Evolutionary conservation across 2,888 invertebrate species (phyloP).

Genomic region (Drosophila nigricruria): DNA sequence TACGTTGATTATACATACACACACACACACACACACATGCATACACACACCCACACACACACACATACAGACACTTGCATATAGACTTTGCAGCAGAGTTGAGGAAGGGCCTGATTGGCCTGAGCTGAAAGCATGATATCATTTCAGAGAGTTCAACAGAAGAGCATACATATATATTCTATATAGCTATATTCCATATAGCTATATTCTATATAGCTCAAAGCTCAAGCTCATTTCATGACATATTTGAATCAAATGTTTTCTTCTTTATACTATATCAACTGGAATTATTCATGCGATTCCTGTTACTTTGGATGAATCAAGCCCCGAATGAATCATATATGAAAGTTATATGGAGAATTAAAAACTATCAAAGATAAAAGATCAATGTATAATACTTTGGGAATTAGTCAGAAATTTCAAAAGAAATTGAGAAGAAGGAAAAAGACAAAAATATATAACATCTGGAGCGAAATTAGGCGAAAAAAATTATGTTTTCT

Average conservation of each 20-base stretch:
- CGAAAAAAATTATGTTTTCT: background rate
- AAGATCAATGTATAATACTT: background rate
- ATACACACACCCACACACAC: background rate
- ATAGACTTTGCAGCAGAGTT: background rate
- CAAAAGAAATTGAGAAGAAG: background rate
- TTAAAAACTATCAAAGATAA: background rate
- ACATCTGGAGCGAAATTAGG: background rate
- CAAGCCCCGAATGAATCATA: background rate
- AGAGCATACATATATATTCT: background rate
- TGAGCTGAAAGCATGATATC: constrained; percentile 20
- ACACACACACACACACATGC: background rate
- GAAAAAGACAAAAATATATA: background rate
- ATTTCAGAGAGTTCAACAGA: constrained; percentile 12
- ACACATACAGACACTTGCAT: background rate
- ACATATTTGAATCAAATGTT: background rate
- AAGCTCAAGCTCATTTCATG: background rate
- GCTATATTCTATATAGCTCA: too few relatives aligned
- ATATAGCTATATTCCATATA: background rate
- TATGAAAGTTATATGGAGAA: background rate
- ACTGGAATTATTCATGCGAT: background rate
- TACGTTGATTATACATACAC: constrained; percentile 20
- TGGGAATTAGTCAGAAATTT: background rate
- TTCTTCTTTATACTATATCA: background rate
- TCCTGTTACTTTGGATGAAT: background rate
- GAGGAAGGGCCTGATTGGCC: constrained; percentile 1